Base-by-base conservation (phyloP, 2,888 invertebrate genomes). In the Lampropteryx suffumata region DNA sequence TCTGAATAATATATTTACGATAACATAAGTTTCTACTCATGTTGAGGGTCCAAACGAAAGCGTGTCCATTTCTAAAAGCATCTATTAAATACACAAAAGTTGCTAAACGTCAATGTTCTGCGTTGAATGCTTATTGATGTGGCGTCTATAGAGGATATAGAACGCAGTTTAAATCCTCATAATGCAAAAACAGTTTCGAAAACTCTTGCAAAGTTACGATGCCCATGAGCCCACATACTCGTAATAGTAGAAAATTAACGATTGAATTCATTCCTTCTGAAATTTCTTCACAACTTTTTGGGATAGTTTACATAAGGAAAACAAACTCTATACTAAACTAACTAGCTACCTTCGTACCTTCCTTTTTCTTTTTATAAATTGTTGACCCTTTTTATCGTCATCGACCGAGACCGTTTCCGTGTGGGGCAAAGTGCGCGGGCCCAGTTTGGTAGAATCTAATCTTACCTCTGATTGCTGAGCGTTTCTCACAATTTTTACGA, bases 401-500 rank as follows among this genome's bases (percentile, higher is more conserved):
- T 66, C 61, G 62, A 57, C 53, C 59, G 64, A 59, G 67, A 67
- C 66, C 62, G 63, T 72, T 69, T 64, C 61, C 47, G 43, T 29
- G 61, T 60, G 51, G 60, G 58, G 63, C 50, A 50, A 58, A 59
- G 58, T 57, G 58, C 51, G 55, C 32, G 33, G 37, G 56, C 46
- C 28, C 43, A 44, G 50, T 76, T 65, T 61, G 63, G 66, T 64
- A 54, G 66, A 62, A 66, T 77, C 79, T 84, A 83, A 84, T 84
- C 81, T 79, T 68, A 81, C 79, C 78, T 79, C 77, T 81, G 82
- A 84, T 83, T 86, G 79, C 71, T 62, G 69, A 73, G 72, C 76
- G 73, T 78, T 79, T 76, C 77, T 79, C 71, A 78, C 75, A 70
- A 79, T 81, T 85, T 84, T 85, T 85, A 85, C 78, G 81, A 83